phyloP scores from a whole-genome alignment of 2,797 vertebrate genomes.

The Sparidentex hasta region DNA sequence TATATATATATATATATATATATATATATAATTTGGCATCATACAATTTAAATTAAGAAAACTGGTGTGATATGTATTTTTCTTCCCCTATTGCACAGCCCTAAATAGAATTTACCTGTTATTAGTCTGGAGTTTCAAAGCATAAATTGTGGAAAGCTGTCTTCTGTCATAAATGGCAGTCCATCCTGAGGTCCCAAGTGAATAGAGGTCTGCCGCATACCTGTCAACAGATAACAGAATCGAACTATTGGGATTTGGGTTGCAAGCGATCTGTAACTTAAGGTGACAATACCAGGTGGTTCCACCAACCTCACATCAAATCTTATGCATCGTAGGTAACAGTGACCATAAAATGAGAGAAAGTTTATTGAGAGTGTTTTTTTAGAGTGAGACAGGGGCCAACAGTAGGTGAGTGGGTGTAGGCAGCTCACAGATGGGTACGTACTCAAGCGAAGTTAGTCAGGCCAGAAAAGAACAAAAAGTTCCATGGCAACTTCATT shows the following conservation, averaged over 20 bases:
- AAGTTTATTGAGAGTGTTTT: conserved; percentile 24
- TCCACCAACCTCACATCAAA: conserved; percentile 11
- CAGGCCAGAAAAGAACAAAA: conserved; percentile 16
- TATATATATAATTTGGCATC: conserved; percentile 6
- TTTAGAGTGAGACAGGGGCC: conserved; percentile 5
- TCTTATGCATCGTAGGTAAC: neutral
- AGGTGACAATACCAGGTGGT: conserved; percentile 43
- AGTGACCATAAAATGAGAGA: neutral
- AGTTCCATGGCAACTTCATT: conserved; percentile 3
- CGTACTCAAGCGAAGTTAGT: conserved; percentile 12
- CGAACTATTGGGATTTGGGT: conserved; percentile 6
- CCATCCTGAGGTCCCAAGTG: neutral
- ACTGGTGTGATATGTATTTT: neutral
- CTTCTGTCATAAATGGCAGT: neutral
- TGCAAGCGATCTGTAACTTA: conserved; percentile 14
- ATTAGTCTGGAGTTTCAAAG: conserved; percentile 6
- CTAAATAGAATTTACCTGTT: neutral
- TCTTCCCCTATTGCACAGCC: neutral
- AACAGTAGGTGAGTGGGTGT: conserved; percentile 9
- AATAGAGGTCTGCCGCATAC: neutral
- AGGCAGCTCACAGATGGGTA: conserved; percentile 28
- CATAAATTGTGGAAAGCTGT: neutral
- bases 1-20: too few species aligned
- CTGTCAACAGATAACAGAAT: conserved; percentile 26
- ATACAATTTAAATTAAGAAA: neutral